phyloP scores from a whole-genome alignment of 1,140 invertebrate species.

The Asobara japonica region DNA sequence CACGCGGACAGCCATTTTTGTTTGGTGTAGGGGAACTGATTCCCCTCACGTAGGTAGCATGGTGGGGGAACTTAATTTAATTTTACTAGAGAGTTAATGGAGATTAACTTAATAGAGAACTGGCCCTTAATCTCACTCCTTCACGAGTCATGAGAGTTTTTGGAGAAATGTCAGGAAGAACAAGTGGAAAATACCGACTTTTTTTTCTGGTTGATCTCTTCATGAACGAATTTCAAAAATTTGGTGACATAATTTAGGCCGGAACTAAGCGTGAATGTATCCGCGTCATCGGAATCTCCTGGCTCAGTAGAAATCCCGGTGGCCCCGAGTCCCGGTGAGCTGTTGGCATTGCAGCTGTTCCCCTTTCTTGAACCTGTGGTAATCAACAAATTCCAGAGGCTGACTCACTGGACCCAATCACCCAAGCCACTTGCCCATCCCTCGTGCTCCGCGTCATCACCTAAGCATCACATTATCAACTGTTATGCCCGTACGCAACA shows the following conservation, averaged over 20 bases:
- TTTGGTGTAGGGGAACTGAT: too few species aligned
- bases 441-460: not conserved
- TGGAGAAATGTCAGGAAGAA: too few species aligned
- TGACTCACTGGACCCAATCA: slow-evolving; percentile 10
- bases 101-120: too few species aligned
- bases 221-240: not conserved
- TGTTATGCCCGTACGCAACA: not conserved
- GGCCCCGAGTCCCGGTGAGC: not conserved
- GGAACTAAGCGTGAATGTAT: not conserved
- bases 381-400: slow-evolving; percentile 1
- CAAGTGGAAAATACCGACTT: too few species aligned
- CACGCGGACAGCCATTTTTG: too few species aligned
- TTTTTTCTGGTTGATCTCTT: too few species aligned
- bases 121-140: too few species aligned
- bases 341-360: not conserved
- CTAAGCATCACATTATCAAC: not conserved
- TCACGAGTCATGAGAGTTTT: too few species aligned
- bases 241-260: not conserved
- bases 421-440: not conserved
- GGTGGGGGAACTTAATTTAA: too few species aligned
- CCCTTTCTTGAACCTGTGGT: not conserved
- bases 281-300: not conserved
- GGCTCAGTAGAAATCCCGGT: not conserved
- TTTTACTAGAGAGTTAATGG: too few species aligned
- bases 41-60: too few species aligned